Evolutionary conservation across 2,888 invertebrate genomes (phyloP).

Genomic region (Trachelus stipa): DNA sequence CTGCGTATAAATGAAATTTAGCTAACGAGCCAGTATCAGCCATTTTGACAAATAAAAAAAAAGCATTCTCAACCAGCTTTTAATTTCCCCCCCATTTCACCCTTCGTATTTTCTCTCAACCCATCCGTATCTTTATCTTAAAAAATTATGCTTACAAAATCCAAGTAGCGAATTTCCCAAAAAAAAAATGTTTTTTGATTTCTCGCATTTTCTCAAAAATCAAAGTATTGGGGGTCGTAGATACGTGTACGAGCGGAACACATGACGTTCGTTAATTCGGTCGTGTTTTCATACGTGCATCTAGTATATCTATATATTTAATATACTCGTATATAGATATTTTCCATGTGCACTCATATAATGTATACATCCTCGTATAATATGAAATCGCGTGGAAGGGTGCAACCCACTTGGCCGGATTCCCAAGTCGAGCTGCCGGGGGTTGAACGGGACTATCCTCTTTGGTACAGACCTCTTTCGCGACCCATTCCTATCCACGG

Average conservation of each 20-base stretch:
- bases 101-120: too few species aligned
- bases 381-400: constrained; percentile 43
- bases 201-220: neutral
- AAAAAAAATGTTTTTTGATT: too few species aligned
- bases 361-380: constrained; percentile 8
- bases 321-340: neutral
- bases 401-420: constrained; percentile 54
- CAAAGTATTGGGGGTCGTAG: neutral
- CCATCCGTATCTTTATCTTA: too few species aligned
- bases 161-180: neutral
- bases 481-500: neutral
- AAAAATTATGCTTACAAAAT: too few species aligned
- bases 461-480: constrained; percentile 24
- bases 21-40: neutral
- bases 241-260: neutral
- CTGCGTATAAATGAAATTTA: neutral
- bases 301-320: neutral
- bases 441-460: constrained; percentile 21
- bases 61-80: too few species aligned
- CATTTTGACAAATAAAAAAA: neutral
- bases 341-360: neutral
- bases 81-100: too few species aligned
- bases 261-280: neutral
- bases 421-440: constrained; percentile 43
- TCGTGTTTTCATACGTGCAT: neutral